Evolutionary conservation across 1,140 invertebrate species (phyloP).

Genomic region (Argopecten irradians): DNA sequence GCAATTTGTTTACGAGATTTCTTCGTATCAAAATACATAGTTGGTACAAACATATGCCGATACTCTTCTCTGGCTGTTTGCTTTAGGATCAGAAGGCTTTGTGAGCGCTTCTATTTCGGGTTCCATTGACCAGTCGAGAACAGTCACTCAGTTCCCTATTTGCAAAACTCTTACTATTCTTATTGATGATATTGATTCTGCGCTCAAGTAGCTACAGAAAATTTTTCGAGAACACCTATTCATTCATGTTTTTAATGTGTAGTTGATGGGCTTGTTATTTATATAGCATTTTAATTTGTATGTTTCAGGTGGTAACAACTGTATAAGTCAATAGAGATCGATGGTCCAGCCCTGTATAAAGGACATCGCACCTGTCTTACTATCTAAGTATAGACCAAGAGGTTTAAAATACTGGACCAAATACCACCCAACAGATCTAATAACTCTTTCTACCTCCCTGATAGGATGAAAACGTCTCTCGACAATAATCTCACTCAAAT

Average conservation of each 20-base stretch:
- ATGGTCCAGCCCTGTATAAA: not conserved
- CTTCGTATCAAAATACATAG: not conserved
- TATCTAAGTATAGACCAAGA: not conserved
- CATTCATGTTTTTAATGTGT: not conserved
- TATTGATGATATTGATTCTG: not conserved
- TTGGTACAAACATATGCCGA: not conserved
- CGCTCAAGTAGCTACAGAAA: not conserved
- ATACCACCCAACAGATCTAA: not conserved
- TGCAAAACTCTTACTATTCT: not conserved
- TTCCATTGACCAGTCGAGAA: not conserved
- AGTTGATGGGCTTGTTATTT: not conserved
- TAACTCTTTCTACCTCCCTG: not conserved
- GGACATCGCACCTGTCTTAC: not conserved
- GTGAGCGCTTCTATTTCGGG: not conserved
- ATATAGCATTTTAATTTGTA: constrained; percentile 4
- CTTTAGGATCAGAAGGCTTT: not conserved
- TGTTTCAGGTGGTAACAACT: constrained; percentile 5
- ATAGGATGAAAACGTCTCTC: not conserved
- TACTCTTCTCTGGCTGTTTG: not conserved
- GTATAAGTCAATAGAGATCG: not conserved
- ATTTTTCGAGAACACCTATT: not conserved
- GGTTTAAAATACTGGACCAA: not conserved
- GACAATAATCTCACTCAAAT: not conserved
- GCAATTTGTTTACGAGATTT: not conserved
- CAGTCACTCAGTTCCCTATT: not conserved